These are phyloP conservation scores for Hycleus phaleratus DNA, from an alignment of 1,140 invertebrate species.

Conservation along the genomic window DNA sequence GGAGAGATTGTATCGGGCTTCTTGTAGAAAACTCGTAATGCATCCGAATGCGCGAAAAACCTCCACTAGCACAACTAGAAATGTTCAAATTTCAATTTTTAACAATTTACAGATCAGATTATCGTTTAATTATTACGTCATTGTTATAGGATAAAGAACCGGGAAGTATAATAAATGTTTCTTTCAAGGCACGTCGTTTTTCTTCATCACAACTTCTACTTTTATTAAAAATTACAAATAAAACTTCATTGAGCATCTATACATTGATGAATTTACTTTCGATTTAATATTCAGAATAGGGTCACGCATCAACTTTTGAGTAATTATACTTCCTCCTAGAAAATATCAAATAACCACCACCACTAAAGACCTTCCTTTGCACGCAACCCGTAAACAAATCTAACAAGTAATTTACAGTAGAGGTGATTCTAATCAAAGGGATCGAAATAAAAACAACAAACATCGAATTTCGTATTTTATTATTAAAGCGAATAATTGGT, in stretches of 20 bases:
- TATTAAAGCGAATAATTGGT: not conserved
- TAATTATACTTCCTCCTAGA: conserved; percentile 15
- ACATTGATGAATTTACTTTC: conserved; percentile 9
- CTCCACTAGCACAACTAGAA: too few relatives aligned
- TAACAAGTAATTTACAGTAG: conserved; percentile 14
- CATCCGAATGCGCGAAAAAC: too few relatives aligned
- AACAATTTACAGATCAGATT: too few relatives aligned
- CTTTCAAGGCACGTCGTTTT: too few relatives aligned
- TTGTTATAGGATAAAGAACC: too few relatives aligned
- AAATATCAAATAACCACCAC: conserved; percentile 13
- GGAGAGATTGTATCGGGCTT: too few relatives aligned
- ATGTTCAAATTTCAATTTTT: too few relatives aligned
- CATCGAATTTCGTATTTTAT: not conserved
- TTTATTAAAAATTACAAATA: too few relatives aligned
- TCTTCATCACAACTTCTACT: too few relatives aligned
- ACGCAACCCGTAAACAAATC: conserved; percentile 15
- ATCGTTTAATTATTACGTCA: too few relatives aligned
- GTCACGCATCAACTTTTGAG: conserved; percentile 12
- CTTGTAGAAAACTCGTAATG: too few relatives aligned
- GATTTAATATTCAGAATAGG: conserved; percentile 9
- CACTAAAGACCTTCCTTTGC: conserved; percentile 6
- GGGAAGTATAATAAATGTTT: too few relatives aligned
- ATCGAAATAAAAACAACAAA: not conserved
- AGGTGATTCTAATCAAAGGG: conserved; percentile 11
- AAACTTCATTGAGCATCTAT: not conserved